Evolutionary conservation across 2,888 invertebrate species (phyloP), one percentile per base, ranked within the genome.

Genomic region (Stenoptilia bipunctidactyla): DNA sequence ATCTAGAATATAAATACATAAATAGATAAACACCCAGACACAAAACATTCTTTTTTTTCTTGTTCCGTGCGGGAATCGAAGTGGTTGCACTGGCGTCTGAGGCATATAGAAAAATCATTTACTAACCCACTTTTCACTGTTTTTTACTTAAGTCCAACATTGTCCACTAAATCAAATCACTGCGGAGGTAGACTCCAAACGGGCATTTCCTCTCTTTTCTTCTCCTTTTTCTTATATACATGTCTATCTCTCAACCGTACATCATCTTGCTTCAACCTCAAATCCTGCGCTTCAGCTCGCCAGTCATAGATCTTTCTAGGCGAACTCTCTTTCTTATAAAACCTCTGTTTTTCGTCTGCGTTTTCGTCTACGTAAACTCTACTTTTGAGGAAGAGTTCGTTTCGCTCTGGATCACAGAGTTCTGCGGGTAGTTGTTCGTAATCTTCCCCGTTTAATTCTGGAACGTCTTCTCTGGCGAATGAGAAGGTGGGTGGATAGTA

Each of bases 401-500:
- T 85, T 37, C 56, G 68, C 1, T 63, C 70, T 1, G 67, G 61
- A 27, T 69, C 62, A 40, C 64, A 66, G 39, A 58, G 49, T 13
- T 68, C 64, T 27, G 46, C 38, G 1, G 62, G 56, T 27, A 66
- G 36, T 1, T 68, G 62, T 9, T 66, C 55, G 15, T 63, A 56
- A 5, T 52, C 51, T 1, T 45, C 46, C 2, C 65, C 58, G 2
- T 62, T 61, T 0, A 71, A 48, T 49, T 85, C 82, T 0, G 47
- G 35, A 2, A 82, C 72, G 46, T 80, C 79, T n/a, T 82, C 79
- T 20, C 76, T 53, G 40, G 55, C 58, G 52, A 89, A 90, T 5
- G 72, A 72, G 66, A 88, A 90, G 1, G 77, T 58, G 15, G 67
- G 62, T 6, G 88, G 85, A 55, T 92, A 93, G 66, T 92, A 92